Evolutionary conservation across 2,113 vertebrate species (phyloP).

Genomic region (Chlamydotis undulata): DNA sequence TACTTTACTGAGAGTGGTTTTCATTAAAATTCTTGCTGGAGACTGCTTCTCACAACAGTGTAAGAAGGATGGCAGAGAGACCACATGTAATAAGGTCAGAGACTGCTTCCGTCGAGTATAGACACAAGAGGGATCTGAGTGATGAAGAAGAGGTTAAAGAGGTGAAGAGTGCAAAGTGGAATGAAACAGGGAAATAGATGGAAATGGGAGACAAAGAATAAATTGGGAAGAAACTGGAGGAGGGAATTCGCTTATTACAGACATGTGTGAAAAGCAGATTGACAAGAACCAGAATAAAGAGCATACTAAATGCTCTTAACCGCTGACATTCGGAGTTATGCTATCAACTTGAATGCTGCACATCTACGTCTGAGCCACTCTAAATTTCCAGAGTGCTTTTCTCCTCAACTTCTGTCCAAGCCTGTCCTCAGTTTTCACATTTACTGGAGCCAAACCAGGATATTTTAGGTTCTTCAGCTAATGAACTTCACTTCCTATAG

Average conservation of each 20-base stretch:
- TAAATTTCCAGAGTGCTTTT: not conserved
- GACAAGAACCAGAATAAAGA: conserved; percentile 11
- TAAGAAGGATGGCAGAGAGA: conserved; percentile 6
- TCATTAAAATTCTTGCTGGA: conserved; percentile 49
- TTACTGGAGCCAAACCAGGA: not conserved
- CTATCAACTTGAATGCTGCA: not conserved
- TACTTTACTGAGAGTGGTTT: not conserved
- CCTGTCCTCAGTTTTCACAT: conserved; percentile 4
- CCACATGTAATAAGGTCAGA: conserved; percentile 18
- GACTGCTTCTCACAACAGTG: not conserved
- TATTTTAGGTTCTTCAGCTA: not conserved
- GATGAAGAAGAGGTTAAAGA: conserved; percentile 49
- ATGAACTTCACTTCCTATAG: not conserved
- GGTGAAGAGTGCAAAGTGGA: conserved; percentile 20
- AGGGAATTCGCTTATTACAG: conserved; percentile 19
- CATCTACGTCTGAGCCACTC: not conserved
- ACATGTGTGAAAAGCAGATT: conserved; percentile 16
- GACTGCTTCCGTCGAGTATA: not conserved
- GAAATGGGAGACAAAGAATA: conserved; percentile 26
- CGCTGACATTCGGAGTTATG: not conserved
- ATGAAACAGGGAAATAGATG: conserved; percentile 43
- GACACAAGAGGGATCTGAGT: not conserved
- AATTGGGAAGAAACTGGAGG: conserved; percentile 5
- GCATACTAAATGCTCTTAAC: conserved; percentile 17
- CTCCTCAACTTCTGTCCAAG: not conserved